A percentile compares a stretch with the other conserved stretches of the same genome.
Evolutionary conservation across 2,888 invertebrate genomes (phyloP).

Genomic region (Hoplodrina blanda): DNA sequence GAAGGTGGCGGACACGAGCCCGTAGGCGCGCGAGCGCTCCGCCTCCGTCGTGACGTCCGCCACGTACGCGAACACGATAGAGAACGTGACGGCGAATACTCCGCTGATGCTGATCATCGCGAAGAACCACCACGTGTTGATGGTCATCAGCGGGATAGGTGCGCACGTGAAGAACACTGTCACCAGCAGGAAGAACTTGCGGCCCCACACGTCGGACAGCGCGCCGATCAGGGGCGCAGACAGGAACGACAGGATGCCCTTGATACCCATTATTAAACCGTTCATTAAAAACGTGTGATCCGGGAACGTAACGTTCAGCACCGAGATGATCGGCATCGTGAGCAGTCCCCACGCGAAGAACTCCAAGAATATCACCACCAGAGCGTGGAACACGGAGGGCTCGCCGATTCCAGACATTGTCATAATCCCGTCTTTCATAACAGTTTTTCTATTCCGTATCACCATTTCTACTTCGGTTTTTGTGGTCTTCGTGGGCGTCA

Average conservation of each 20-base stretch:
- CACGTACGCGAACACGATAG: slow-evolving; percentile 99
- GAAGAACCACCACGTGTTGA: slow-evolving; percentile 99
- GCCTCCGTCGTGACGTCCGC: slow-evolving; percentile 99
- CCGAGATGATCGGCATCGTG: slow-evolving; percentile 98
- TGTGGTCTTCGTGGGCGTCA: slow-evolving; percentile 94
- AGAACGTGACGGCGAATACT: slow-evolving; percentile 99
- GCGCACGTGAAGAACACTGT: slow-evolving; percentile 99
- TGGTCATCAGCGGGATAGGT: slow-evolving; percentile 99
- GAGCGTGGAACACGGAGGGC: slow-evolving; percentile 99
- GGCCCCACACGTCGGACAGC: slow-evolving; percentile 99
- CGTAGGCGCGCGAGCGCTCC: slow-evolving; percentile 98
- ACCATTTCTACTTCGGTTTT: slow-evolving; percentile 97
- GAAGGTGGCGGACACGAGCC: slow-evolving; percentile 99
- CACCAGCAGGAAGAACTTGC: slow-evolving; percentile 99
- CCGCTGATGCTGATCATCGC: slow-evolving; percentile 99
- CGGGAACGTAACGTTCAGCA: slow-evolving; percentile 99
- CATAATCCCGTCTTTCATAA: slow-evolving; percentile 97
- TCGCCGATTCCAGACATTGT: slow-evolving; percentile 97
- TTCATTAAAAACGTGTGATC: slow-evolving; percentile 99
- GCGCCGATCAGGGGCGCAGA: slow-evolving; percentile 99
- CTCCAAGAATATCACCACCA: slow-evolving; percentile 99
- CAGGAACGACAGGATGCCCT: slow-evolving; percentile 99
- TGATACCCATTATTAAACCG: slow-evolving; percentile 99
- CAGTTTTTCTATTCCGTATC: slow-evolving; percentile 96
- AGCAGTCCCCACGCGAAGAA: slow-evolving; percentile 99